A percentile compares a stretch with the other conserved stretches of the same genome.
These are phyloP conservation scores for Micromys minutus DNA, from an alignment of 2,113 vertebrate genomes.

Conservation along the genomic window DNA sequence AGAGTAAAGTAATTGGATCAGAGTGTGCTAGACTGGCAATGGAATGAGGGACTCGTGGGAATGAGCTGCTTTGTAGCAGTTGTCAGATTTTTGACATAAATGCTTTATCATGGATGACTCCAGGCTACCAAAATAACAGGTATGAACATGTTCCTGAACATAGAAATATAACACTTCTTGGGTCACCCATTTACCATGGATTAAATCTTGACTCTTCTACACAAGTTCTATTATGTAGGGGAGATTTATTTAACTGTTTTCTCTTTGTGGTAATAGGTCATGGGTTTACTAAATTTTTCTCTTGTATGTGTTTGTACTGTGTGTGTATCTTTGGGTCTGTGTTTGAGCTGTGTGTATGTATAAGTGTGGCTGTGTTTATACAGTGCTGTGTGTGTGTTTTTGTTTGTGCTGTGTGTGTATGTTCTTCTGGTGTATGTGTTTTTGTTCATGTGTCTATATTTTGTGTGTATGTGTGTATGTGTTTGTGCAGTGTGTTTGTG, in stretches of 20 bases:
- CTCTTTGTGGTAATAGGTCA: not conserved
- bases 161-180: not conserved
- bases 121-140: not conserved
- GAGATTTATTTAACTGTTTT: not conserved
- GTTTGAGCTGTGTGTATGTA: not conserved
- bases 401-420: not conserved
- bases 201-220: not conserved
- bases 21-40: not conserved
- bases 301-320: not conserved
- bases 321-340: not conserved
- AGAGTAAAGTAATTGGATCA: not conserved
- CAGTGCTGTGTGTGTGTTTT: not conserved
- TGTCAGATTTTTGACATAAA: not conserved
- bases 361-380: not conserved
- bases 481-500: not conserved
- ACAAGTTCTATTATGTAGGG: not conserved
- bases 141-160: not conserved
- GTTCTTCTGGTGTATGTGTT: too few relatives aligned
- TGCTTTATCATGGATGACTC: not conserved
- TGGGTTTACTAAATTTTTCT: not conserved
- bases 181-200: not conserved
- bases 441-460: too few relatives aligned
- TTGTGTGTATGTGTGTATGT: not conserved
- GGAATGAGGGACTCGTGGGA: not conserved
- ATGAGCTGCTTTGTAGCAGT: not conserved